phyloP scores from a whole-genome alignment of 2,113 vertebrate species.

The Eubucco bourcierii region DNA sequence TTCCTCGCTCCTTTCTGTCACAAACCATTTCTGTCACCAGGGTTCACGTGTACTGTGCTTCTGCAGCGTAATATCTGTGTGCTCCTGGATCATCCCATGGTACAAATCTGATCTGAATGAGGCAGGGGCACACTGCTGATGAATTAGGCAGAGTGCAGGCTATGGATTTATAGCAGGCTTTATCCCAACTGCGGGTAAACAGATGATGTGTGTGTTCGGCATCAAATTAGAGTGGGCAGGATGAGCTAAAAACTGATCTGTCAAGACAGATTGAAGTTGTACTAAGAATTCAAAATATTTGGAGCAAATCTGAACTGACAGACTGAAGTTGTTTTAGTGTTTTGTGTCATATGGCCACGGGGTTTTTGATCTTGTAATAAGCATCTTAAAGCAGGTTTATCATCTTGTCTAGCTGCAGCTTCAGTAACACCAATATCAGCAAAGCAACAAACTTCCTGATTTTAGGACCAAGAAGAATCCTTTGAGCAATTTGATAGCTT shows the following conservation, averaged over 20 bases:
- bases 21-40: background rate
- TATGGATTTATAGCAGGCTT: conserved; percentile 53
- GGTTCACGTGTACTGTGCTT: fast-evolving
- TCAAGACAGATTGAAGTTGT: conserved; percentile 72
- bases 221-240: conserved; percentile 65
- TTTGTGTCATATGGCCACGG: conserved; percentile 58
- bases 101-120: conserved; percentile 12
- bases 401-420: background rate
- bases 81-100: background rate
- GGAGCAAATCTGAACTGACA: conserved; percentile 66
- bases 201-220: conserved; percentile 56
- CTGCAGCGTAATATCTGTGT: background rate
- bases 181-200: conserved; percentile 48
- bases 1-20: conserved; percentile 14
- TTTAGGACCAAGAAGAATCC: background rate
- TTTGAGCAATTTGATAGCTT: background rate
- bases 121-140: background rate
- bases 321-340: conserved; percentile 66
- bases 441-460: background rate
- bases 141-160: conserved; percentile 16
- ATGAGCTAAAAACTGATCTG: conserved; percentile 69
- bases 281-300: conserved; percentile 68
- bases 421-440: background rate
- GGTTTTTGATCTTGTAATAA: conserved; percentile 59
- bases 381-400: conserved; percentile 38